Base-by-base conservation (phyloP, 2,888 invertebrate species). In the Thyatira batis region DNA sequence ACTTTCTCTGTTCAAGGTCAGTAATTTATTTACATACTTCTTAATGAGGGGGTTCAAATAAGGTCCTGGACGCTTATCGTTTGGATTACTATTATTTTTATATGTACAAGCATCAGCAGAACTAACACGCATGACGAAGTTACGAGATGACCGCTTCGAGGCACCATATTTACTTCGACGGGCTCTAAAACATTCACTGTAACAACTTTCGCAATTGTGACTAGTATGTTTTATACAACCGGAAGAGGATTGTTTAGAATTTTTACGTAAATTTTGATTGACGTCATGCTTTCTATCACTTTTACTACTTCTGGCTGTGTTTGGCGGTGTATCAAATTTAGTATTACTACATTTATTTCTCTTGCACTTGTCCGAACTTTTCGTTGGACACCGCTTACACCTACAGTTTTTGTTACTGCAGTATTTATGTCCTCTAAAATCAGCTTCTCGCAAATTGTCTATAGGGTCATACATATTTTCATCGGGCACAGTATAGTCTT, bases 1-100 rank as follows among this genome's bases (percentile, higher is more conserved):
- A 1, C 87, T 85, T 66, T 85, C 82, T 65, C 73, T 86, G 55
- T 87, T 92, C 5, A 92, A 69, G 28, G 77, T 68, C 27, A 92
- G 65, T 53, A 92, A 69, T 69, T 82, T 84, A 60, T 88, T 81
- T 1, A 92, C 79, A 67, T 92, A 92, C 39, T 76, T 72, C 73
- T 86, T 87, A 30, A 92, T 73, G 17, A 78, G 55, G n/a, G 91
- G 90, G 63, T 87, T 83, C 13, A 84, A 53, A 17, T 60, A 63
- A 5, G 69, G 50, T 55, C 71, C 73, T 25, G 43, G 54, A 21
- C 49, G 44, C 53, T 53, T 73, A 25, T 54, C 69, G 25, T 55
- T 51, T 25, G 25, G 62, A 51, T 52, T 52, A n/a, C 44, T 53
- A 58, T 61, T 68, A 20, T 60, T 54, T 59, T 60, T 67, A 51